phyloP scores from a whole-genome alignment of 1,140 invertebrate species.

The Ptiloglossa arizonensis region DNA sequence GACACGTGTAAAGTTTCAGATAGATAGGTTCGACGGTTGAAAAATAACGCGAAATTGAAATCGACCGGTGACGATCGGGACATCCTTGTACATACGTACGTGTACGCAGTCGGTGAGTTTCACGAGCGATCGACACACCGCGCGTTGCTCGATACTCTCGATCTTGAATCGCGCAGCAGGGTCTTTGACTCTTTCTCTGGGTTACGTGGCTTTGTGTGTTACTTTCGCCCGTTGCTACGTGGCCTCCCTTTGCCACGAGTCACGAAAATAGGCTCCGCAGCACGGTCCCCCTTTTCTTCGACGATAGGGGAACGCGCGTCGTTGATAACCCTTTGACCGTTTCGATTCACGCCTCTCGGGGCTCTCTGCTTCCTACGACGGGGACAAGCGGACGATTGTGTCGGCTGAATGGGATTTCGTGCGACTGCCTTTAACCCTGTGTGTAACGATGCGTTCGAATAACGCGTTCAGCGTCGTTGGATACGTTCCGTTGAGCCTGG shows the following conservation, averaged over 20 bases:
- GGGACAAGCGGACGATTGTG: conserved; percentile 18
- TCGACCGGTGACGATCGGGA: background rate
- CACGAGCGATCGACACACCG: background rate
- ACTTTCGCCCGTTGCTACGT: background rate
- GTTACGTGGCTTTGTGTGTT: background rate
- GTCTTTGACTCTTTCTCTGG: background rate
- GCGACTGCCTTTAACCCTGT: background rate
- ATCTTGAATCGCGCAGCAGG: background rate
- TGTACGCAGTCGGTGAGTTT: background rate
- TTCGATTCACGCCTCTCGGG: conserved; percentile 19
- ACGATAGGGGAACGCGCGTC: conserved; percentile 2
- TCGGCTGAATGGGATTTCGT: conserved; percentile 2
- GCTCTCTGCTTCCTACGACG: background rate
- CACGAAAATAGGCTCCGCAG: background rate
- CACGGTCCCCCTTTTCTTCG: background rate
- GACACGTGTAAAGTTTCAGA: too few relatives aligned
- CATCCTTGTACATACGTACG: background rate
- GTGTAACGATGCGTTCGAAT: background rate
- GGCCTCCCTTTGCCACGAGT: background rate
- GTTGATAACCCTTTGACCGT: conserved; percentile 34
- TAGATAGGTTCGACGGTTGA: too few relatives aligned
- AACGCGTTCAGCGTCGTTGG: too few relatives aligned
- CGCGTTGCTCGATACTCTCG: background rate
- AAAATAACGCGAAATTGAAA: too few relatives aligned
- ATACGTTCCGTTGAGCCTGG: too few relatives aligned